These are phyloP conservation scores for Polydrusus tereticollis DNA, from an alignment of 2,888 invertebrate genomes.

Conservation along the genomic window DNA sequence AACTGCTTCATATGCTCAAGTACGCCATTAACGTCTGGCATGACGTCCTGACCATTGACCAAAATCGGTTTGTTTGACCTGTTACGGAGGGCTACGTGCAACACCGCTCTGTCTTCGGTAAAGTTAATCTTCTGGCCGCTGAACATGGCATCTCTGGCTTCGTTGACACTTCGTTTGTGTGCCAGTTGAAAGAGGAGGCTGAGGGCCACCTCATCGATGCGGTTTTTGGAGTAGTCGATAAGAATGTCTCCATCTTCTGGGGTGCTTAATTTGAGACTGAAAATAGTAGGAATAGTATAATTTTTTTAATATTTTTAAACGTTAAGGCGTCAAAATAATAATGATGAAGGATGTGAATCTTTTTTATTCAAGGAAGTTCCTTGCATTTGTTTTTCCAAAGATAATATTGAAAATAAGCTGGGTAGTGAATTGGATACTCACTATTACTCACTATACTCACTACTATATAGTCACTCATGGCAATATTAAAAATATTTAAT, in stretches of 20 bases:
- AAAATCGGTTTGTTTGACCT: slow-evolving; percentile 82
- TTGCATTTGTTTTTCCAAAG: too few species aligned
- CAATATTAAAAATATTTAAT: too few species aligned
- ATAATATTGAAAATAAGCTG: too few species aligned
- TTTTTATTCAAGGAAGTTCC: too few species aligned
- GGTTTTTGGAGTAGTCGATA: slow-evolving; percentile 97
- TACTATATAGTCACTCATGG: too few species aligned
- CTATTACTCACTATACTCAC: too few species aligned
- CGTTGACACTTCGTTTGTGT: slow-evolving; percentile 83
- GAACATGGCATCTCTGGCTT: slow-evolving; percentile 93
- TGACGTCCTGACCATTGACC: slow-evolving; percentile 91
- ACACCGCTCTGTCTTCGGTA: slow-evolving; percentile 95
- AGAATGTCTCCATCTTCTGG: slow-evolving; percentile 92
- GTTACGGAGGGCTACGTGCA: slow-evolving; percentile 95
- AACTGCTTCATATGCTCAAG: slow-evolving; percentile 96
- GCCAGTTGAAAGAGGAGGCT: slow-evolving; percentile 85
- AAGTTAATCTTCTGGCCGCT: slow-evolving; percentile 96
- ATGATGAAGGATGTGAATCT: too few species aligned
- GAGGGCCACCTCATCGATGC: slow-evolving; percentile 84
- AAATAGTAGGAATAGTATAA: too few species aligned
- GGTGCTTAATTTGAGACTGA: slow-evolving; percentile 80
- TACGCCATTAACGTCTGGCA: slow-evolving; percentile 92
- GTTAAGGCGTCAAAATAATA: too few species aligned
- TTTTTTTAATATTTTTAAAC: too few species aligned
- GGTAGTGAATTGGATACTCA: too few species aligned